Base-by-base conservation (phyloP, 2,113 vertebrate species). In the Labeo rohita region DNA sequence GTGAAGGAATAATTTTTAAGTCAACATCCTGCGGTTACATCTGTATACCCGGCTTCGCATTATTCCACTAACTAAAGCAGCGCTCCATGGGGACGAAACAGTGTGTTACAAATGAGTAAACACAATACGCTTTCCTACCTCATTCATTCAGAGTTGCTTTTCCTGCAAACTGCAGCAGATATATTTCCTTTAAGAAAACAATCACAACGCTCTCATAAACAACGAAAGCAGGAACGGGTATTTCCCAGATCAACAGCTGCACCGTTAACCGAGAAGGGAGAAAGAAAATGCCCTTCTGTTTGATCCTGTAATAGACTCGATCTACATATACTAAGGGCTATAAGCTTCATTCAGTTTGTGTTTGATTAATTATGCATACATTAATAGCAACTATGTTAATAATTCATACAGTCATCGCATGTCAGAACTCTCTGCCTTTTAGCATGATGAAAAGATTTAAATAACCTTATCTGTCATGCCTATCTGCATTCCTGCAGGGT, bases 281-380 rank as follows among this genome's bases (percentile, higher is more conserved):
- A 47, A 47, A 81, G 34, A 81, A 82, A 47, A 65, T 70, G 80
- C 73, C 86, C 83, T 78, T 10, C 80, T 88, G 82, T 90, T 87
- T 89, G 81, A 89, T 90, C 89, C 56, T 84, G 80, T 89, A 89
- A 85, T 89, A 28, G 85, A 94, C 79, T 91, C 91, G 88, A 92
- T 86, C 92, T 92, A 90, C 92, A 89, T 90, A 88, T 91, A 92
- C 90, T 93, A 90, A 93, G 90, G 89, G 90, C 91, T 91, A 87
- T 87, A 91, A 92, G 89, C 93, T 92, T 92, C 91, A 92, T 89
- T 89, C 87, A 92, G 92, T 90, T 87, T 91, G 93, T 89, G 92
- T 89, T 90, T 94, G 92, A 95, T 95, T 93, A 95, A 95, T 95
- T 95, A 95, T 95, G 93, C 94, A 95, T 95, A 94, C 93, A 93